A percentile compares a stretch with the other conserved stretches of the same genome.
phyloP scores from a whole-genome alignment of 2,888 invertebrate species.

The Formica aserva region DNA sequence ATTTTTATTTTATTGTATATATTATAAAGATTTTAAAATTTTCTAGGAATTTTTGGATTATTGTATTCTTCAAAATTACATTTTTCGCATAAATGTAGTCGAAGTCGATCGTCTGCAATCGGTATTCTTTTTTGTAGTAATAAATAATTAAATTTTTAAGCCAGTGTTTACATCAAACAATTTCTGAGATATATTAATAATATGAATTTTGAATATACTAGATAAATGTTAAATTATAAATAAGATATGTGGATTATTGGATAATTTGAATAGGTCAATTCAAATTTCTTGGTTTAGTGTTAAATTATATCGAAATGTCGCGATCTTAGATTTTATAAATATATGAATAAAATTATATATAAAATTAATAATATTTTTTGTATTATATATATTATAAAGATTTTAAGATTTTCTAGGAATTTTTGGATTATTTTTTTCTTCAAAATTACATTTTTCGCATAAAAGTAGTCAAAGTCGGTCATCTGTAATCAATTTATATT shows the following conservation, averaged over 20 bases:
- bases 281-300: background rate
- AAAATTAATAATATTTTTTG: background rate
- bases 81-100: background rate
- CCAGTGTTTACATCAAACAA: background rate
- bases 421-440: background rate
- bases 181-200: background rate
- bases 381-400: background rate
- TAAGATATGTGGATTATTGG: background rate
- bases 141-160: background rate
- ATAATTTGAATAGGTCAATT: background rate
- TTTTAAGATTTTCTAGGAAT: background rate
- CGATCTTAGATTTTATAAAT: background rate
- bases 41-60: background rate
- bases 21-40: background rate
- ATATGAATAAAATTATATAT: background rate
- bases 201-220: background rate
- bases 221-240: slow-evolving; percentile 8
- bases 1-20: background rate
- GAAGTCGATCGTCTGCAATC: background rate
- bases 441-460: background rate
- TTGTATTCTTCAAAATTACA: background rate
- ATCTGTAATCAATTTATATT: background rate
- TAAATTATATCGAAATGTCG: background rate
- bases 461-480: background rate
- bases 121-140: background rate